A percentile compares a stretch with the other conserved stretches of the same genome.
phyloP scores from a whole-genome alignment of 1,140 invertebrate genomes.

The Pentalonia nigronervosa region DNA sequence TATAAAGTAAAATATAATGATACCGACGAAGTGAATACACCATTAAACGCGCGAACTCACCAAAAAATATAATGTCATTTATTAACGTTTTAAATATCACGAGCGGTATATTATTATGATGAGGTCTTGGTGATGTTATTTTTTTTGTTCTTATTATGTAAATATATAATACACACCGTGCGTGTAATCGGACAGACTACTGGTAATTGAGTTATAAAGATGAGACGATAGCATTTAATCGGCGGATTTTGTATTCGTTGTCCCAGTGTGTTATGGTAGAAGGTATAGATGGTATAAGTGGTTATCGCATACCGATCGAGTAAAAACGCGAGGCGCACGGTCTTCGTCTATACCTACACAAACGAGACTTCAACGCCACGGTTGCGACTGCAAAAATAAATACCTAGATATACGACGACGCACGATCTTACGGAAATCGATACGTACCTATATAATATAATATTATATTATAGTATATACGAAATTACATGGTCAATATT shows the following conservation, averaged over 20 bases:
- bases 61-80: background rate
- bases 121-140: background rate
- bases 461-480: no score
- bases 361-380: background rate
- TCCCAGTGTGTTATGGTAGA: background rate
- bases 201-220: background rate
- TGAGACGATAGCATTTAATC: background rate
- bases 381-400: background rate
- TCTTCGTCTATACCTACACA: background rate
- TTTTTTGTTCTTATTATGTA: background rate
- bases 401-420: background rate
- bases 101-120: background rate
- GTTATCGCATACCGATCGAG: background rate
- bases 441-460: background rate
- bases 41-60: background rate
- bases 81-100: conserved; percentile 15
- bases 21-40: background rate
- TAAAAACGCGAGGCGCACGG: background rate
- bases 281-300: background rate
- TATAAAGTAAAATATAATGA: background rate
- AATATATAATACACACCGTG: background rate
- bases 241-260: background rate
- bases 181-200: background rate
- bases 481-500: background rate
- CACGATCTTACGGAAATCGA: background rate